Percentiles rank a stretch among this genome's conserved stretches.
These are phyloP conservation scores for Coptotermes formosanus DNA, from an alignment of 1,140 invertebrate species.

Conservation along the genomic window DNA sequence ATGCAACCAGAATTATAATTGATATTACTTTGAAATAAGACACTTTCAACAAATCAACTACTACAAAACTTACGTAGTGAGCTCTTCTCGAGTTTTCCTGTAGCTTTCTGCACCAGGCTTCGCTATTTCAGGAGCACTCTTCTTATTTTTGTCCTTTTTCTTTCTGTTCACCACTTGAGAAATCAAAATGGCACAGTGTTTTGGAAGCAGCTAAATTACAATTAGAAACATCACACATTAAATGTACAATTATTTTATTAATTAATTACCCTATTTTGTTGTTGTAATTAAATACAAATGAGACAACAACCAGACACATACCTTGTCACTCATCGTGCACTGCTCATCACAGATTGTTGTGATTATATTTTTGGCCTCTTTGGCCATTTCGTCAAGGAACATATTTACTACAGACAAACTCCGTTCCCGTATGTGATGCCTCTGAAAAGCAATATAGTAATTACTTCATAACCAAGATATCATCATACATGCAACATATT, in stretches of 20 bases:
- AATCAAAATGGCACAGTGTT: conserved; percentile 89
- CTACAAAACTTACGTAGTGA: conserved; percentile 69
- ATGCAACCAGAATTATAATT: too few species aligned
- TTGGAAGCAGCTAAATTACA: conserved; percentile 70
- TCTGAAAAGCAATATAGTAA: conserved; percentile 45
- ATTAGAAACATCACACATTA: conserved; percentile 25
- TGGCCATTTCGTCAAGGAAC: conserved; percentile 98
- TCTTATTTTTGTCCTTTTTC: conserved; percentile 90
- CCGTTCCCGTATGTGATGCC: conserved; percentile 92
- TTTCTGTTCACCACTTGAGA: conserved; percentile 85
- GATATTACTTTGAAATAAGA: too few species aligned
- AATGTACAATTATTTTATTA: conserved; percentile 23
- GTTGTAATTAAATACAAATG: conserved; percentile 3
- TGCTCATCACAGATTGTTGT: conserved; percentile 98
- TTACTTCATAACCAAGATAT: conserved; percentile 25
- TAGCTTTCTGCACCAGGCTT: conserved; percentile 94
- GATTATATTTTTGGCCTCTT: conserved; percentile 98
- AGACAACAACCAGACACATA: conserved; percentile 35
- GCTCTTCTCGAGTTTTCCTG: conserved; percentile 90
- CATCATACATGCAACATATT: too few species aligned
- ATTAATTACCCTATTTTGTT: background rate
- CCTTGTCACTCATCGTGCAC: conserved; percentile 88
- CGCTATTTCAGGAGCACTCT: conserved; percentile 76
- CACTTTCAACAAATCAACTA: too few species aligned
- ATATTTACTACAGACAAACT: conserved; percentile 96